Evolutionary conservation across 2,797 vertebrate species (phyloP).

Genomic region (Peromyscus aztecus): DNA sequence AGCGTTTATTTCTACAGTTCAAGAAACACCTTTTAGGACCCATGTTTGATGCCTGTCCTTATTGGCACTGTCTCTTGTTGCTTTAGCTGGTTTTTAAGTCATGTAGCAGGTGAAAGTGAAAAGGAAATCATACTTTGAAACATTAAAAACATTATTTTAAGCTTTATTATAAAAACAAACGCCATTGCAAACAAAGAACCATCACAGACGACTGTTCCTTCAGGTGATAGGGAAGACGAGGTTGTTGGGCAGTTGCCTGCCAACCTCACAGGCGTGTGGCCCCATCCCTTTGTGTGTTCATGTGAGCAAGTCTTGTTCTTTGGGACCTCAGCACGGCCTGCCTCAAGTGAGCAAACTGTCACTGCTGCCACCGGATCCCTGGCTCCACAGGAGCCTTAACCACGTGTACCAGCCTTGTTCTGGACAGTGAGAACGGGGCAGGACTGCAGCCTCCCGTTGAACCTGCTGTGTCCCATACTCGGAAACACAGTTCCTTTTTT

Average conservation of each 20-base stretch:
- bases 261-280: not conserved
- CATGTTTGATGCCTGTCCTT: not conserved
- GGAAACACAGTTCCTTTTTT: not conserved
- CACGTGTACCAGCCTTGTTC: not conserved
- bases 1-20: conserved; percentile 24
- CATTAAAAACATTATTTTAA: not conserved
- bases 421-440: not conserved
- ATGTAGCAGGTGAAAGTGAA: not conserved
- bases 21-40: not conserved
- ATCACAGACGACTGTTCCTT: not conserved
- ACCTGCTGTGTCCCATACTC: not conserved
- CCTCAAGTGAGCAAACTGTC: not conserved
- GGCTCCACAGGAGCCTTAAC: not conserved
- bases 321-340: not conserved
- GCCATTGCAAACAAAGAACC: not conserved
- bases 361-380: not conserved
- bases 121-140: not conserved
- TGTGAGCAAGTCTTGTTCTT: not conserved
- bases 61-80: not conserved
- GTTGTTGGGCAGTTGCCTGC: not conserved
- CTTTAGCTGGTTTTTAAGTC: not conserved
- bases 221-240: not conserved
- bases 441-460: too few relatives aligned
- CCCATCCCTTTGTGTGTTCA: not conserved
- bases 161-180: not conserved